phyloP scores from a whole-genome alignment of 2,797 vertebrate genomes.

The Fundulus diaphanus region DNA sequence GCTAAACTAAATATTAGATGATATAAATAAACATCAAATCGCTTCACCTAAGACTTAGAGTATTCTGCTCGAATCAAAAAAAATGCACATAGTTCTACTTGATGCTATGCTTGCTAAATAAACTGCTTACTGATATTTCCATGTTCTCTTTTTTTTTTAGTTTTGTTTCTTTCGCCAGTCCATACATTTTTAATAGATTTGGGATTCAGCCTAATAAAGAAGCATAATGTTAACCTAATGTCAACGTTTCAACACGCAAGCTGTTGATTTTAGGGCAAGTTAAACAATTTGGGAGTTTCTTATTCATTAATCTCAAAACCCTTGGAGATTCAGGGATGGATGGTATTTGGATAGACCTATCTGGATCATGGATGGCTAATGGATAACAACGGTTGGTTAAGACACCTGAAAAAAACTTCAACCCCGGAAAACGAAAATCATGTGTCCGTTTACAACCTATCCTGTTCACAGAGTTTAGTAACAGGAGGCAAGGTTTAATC shows the following conservation, averaged over 20 bases:
- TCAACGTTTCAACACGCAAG: background rate
- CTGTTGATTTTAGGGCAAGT: background rate
- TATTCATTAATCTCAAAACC: background rate
- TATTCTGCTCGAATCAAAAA: no score
- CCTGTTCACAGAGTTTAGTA: background rate
- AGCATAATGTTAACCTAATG: background rate
- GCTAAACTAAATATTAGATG: background rate
- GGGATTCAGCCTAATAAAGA: background rate
- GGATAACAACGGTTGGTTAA: conserved; percentile 20
- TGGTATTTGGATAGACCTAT: background rate
- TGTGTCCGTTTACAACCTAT: background rate
- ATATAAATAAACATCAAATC: no score
- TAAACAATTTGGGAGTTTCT: background rate
- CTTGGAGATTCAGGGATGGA: background rate
- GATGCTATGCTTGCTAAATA: no score
- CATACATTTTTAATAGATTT: no score
- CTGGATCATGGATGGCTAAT: background rate
- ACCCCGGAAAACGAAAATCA: background rate
- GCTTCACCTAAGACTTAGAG: no score
- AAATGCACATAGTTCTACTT: no score
- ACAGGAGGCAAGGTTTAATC: conserved; percentile 42
- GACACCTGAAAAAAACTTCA: conserved; percentile 22
- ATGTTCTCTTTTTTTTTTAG: no score
- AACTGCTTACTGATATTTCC: no score
- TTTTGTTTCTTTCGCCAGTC: no score